Evolutionary conservation across 23 tunicate genomes (phyloP), one percentile per base, ranked within the genome.

Genomic region (Ciona savignyi): DNA sequence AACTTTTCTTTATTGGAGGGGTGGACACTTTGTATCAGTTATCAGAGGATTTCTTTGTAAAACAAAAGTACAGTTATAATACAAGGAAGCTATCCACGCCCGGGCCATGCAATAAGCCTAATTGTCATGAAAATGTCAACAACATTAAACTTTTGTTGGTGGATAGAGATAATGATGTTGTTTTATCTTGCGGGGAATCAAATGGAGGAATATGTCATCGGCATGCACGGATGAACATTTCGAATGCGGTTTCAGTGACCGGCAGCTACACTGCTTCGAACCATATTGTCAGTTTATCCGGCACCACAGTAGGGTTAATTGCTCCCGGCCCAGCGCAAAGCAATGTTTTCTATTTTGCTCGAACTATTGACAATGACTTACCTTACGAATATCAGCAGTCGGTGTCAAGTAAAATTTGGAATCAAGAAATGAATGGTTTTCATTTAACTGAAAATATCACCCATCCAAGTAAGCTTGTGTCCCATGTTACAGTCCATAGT

Each of bases 381-480:
- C 42, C 62, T 2, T 42, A 56, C 62, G 9, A 32, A 1, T 2
- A 34, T 9, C 93, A 86, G 63, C 93, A 79, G 67, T 86, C 93
- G 6, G 85, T 86, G 60, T 80, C 93, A 22, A 86, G 77, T 4
- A 86, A 86, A 70, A 69, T 33, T 23, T 86, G 80, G 24, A 77
- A 79, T n/a, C n/a, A n/a, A n/a, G n/a, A n/a, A n/a, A n/a, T n/a
- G n/a, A n/a, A n/a, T n/a, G n/a, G n/a, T n/a, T 28, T 22, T 27
- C 19, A 80, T 27, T 74, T 77, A 81, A 21, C 80, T 86, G 75
- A 51, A 80, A 33, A 34, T 86, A 35, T 28, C 74, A 23, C 22
- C 32, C 2, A 80, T 79, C 29, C 1, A 19, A 29, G 74, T 80
- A 29, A n/a, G 3, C 2, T 21, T 23, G 11, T 15, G 3, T 79